Percentiles rank a stretch among this genome's conserved stretches.
Evolutionary conservation across 64 coral and sea anemone genomes (phyloP).

Genomic region (Catalaphyllia jardinei): DNA sequence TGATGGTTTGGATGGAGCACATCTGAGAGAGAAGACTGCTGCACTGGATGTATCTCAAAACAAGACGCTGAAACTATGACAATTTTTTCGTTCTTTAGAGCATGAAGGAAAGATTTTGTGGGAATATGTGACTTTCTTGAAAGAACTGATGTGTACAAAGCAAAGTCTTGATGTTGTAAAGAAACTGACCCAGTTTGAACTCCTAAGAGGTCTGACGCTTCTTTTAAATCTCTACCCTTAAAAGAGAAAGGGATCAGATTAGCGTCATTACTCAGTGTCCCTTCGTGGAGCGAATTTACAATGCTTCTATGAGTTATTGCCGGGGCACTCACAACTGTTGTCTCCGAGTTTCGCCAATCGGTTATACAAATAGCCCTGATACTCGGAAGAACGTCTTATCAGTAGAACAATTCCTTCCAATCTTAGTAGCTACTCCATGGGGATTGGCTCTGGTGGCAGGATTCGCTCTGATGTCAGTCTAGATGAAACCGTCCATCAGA

Average conservation of each 20-base stretch:
- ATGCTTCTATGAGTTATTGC: constrained; percentile 7
- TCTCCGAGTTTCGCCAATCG: too few species aligned
- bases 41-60: neutral
- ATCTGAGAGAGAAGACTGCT: neutral
- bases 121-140: constrained; percentile 11
- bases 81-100: constrained; percentile 7
- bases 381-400: too few species aligned
- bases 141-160: neutral
- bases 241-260: neutral
- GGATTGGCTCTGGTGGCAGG: constrained; percentile 44
- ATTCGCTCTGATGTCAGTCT: neutral
- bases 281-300: neutral
- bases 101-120: constrained; percentile 9
- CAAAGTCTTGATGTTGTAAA: neutral
- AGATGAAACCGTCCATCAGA: neutral
- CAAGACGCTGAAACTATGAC: neutral
- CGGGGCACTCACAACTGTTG: neutral
- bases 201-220: neutral
- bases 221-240: neutral
- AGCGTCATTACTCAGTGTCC: neutral
- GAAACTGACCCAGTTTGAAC: neutral
- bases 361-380: too few species aligned
- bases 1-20: neutral
- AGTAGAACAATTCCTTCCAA: constrained; percentile 52
- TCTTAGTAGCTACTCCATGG: constrained; percentile 31